These are phyloP conservation scores for Hyperoplus lanceolatus DNA, from an alignment of 2,797 vertebrate species.

Conservation along the genomic window DNA sequence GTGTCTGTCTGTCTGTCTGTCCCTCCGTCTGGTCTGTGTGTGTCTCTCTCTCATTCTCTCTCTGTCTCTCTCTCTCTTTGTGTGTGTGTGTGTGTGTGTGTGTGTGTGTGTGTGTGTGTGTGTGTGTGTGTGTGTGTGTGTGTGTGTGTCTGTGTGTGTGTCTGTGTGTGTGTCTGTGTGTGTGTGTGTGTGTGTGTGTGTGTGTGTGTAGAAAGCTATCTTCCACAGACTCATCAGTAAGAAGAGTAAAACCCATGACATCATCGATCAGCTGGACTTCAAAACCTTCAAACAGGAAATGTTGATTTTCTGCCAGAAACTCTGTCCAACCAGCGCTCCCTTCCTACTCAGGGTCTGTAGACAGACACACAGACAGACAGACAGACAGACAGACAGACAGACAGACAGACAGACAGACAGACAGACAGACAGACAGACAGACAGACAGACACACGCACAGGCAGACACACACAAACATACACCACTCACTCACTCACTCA, in stretches of 20 bases:
- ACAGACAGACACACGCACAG: too few species aligned
- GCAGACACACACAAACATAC: too few species aligned
- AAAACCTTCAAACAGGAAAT: conserved; percentile 78
- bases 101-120: too few species aligned
- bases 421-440: too few species aligned
- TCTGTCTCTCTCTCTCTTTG: too few species aligned
- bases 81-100: too few species aligned
- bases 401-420: too few species aligned
- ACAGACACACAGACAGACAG: too few species aligned
- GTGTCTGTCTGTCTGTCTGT: neutral
- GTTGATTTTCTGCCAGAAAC: conserved; percentile 73
- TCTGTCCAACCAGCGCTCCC: conserved; percentile 65
- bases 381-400: too few species aligned
- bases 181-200: conserved; percentile 16
- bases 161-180: conserved; percentile 21
- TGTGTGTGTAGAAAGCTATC: conserved; percentile 65
- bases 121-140: neutral
- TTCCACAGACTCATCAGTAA: conserved; percentile 72
- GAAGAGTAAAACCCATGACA: conserved; percentile 61
- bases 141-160: conserved; percentile 12
- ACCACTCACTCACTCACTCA: too few species aligned
- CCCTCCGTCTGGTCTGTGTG: too few species aligned
- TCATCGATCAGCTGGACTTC: conserved; percentile 71
- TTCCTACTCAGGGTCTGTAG: conserved; percentile 78
- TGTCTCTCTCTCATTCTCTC: too few species aligned